These are phyloP conservation scores for Sebastes miniatus DNA, from an alignment of 2,797 vertebrate genomes.

Conservation along the genomic window DNA sequence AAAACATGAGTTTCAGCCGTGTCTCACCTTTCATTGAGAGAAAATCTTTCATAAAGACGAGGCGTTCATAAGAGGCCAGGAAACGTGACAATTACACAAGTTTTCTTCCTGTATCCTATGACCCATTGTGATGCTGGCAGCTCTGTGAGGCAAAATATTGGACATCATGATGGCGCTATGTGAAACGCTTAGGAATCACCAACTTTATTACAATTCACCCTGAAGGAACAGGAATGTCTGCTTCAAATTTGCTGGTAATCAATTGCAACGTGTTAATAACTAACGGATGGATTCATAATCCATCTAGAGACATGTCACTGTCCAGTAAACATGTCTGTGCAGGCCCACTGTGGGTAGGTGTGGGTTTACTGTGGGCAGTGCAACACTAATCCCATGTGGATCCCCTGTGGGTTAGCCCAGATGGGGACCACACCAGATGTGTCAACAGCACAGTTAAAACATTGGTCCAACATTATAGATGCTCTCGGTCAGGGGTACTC, in stretches of 20 bases:
- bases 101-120: conserved; percentile 39
- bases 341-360: not conserved
- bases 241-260: not conserved
- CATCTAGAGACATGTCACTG: not conserved
- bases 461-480: not conserved
- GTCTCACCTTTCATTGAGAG: conserved; percentile 61
- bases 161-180: not conserved
- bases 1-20: conserved; percentile 17
- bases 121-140: not conserved
- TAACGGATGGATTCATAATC: not conserved
- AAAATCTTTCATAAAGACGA: conserved; percentile 40
- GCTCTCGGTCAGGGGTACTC: not conserved
- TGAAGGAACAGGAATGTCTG: not conserved
- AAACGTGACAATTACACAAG: conserved; percentile 11
- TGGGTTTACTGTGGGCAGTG: not conserved
- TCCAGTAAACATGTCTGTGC: not conserved
- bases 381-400: not conserved
- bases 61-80: conserved; percentile 32
- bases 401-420: not conserved
- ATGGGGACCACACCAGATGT: not conserved
- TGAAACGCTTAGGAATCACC: not conserved
- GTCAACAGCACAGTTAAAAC: not conserved
- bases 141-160: not conserved
- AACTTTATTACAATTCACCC: not conserved
- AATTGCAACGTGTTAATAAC: not conserved